Evolutionary conservation across 2,113 vertebrate genomes (phyloP), one percentile per base, ranked within the genome.

Genomic region (Ranitomeya imitator): DNA sequence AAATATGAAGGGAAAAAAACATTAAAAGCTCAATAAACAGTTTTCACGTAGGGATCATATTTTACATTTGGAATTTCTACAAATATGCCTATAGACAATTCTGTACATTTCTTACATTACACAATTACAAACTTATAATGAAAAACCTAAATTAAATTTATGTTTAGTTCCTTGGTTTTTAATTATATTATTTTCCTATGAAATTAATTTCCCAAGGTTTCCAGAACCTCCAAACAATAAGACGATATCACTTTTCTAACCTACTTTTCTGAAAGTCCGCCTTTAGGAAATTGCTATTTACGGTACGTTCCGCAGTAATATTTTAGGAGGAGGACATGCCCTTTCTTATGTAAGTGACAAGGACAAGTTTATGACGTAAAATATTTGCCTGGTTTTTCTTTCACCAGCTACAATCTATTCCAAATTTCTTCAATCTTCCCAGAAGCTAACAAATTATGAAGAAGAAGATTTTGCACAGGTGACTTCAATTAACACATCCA

Each of bases 1-100:
- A 57, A 55, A 71, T 67, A 45, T 7, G 73, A 59, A 37, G 13
- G 73, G 18, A 31, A 54, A 86, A 67, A 54, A 80, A 59, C 26
- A 59, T 80, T 31, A 80, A 86, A 67, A 54, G 63, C 45, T 87
- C 63, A 87, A 71, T 87, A 80, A 80, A 69, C 79, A 14, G 14
- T 77, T 14, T 37, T 65, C 77, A 80, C 51, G 71, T 19, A 71
- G 65, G 51, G 45, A 69, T 80, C 12, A 71, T 16, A 80, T 71
- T 87, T 80, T 71, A 26, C 77, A 37, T 59, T 59, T 45, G 12
- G 51, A 10, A 55, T 26, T 63, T 79, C 45, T 85, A 55, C 52
- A 26, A 21, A 16, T 26, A 45, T 57, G n/a, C 85, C 76, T 79
- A 55, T 86, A 79, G 77, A 51, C 23, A 79, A 79, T 77, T 77